A percentile compares a stretch with the other conserved stretches of the same genome.
These are phyloP conservation scores for Gavia stellata DNA, from an alignment of 2,113 vertebrate species.

Conservation along the genomic window DNA sequence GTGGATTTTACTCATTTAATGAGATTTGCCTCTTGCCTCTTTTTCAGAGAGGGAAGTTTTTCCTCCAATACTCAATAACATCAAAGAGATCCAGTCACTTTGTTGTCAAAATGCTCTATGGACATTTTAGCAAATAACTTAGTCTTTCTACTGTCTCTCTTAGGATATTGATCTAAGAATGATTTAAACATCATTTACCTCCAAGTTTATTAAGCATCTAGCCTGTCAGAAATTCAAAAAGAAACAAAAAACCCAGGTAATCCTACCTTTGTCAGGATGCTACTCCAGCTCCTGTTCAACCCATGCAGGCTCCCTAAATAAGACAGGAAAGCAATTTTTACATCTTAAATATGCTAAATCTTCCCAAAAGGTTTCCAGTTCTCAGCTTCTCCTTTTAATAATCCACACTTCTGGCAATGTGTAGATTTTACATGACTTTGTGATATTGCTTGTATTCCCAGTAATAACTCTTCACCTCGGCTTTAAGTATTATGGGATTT, in stretches of 20 bases:
- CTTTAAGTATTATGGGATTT: slow-evolving; percentile 30
- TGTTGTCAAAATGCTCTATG: background rate
- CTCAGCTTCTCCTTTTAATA: background rate
- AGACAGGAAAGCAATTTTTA: slow-evolving; percentile 2
- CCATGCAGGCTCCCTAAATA: background rate
- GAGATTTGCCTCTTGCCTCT: background rate
- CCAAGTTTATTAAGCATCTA: background rate
- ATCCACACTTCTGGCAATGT: background rate
- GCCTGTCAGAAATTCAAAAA: background rate
- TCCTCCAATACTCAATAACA: background rate
- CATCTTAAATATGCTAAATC: slow-evolving; percentile 15
- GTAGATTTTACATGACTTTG: slow-evolving; percentile 32
- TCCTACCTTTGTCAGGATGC: background rate
- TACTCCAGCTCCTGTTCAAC: background rate
- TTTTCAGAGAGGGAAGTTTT: background rate
- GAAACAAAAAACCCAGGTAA: background rate
- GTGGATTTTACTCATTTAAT: background rate
- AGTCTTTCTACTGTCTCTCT: background rate
- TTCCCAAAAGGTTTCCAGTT: slow-evolving; percentile 18
- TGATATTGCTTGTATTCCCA: slow-evolving; percentile 2
- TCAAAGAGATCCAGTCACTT: background rate
- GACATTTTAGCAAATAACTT: background rate
- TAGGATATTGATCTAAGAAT: background rate
- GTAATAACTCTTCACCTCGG: background rate
- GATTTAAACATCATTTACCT: background rate